Percentiles rank a stretch among this genome's conserved stretches.
phyloP scores from a whole-genome alignment of 2,113 vertebrate species.

The Triplophysa tibetana region DNA sequence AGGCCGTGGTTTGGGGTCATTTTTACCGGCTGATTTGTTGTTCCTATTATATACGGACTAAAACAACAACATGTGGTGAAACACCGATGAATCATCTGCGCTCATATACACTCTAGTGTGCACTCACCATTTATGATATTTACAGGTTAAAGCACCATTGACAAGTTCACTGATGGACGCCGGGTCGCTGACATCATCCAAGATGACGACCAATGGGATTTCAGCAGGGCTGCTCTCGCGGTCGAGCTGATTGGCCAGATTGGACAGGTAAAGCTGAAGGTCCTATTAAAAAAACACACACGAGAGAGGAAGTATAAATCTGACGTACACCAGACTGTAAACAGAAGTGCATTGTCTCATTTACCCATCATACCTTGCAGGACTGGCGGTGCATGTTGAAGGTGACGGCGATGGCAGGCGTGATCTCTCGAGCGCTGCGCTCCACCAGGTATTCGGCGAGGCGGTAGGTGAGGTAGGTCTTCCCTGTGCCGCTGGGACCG shows the following conservation, averaged over 20 bases:
- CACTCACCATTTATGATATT: constrained; percentile 98
- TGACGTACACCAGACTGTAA: not conserved
- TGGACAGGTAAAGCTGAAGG: constrained; percentile 93
- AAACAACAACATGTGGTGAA: not conserved
- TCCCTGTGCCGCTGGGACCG: constrained; percentile 93
- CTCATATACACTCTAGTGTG: not conserved
- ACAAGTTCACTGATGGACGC: constrained; percentile 93
- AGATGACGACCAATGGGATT: constrained; percentile 87
- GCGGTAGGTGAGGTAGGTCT: constrained; percentile 90
- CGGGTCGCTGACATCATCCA: constrained; percentile 90
- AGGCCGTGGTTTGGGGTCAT: constrained; percentile 94
- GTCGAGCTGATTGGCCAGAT: constrained; percentile 96
- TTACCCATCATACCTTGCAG: constrained; percentile 84
- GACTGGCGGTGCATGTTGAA: constrained; percentile 99
- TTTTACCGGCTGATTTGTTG: constrained; percentile 96
- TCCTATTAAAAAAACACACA: constrained; percentile 73
- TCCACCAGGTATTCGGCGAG: constrained; percentile 96
- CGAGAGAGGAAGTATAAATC: not conserved
- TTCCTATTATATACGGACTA: constrained; percentile 96
- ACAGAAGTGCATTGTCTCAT: not conserved
- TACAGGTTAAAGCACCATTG: constrained; percentile 96
- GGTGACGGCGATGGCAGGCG: constrained; percentile 85
- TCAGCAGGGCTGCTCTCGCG: constrained; percentile 84
- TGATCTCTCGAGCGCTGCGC: constrained; percentile 88
- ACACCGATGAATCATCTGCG: not conserved